Evolutionary conservation across 1,140 invertebrate species (phyloP).

Genomic region (Drosophila aff.): DNA sequence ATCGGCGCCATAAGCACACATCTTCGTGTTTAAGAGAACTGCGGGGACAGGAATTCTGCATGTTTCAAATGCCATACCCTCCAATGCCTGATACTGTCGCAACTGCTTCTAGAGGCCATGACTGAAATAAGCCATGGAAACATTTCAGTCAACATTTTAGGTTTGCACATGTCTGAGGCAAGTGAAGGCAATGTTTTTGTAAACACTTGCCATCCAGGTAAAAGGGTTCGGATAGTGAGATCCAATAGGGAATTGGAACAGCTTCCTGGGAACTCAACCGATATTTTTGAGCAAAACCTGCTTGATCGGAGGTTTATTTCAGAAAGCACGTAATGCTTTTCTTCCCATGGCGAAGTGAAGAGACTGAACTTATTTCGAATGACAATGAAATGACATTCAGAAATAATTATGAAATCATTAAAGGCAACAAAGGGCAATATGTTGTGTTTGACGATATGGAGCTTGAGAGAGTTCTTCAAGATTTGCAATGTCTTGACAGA

Average conservation of each 20-base stretch:
- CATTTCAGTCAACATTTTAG: background rate
- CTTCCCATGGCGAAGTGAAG: background rate
- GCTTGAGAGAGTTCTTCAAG: background rate
- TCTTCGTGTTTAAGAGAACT: too few species aligned
- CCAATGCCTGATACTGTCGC: background rate
- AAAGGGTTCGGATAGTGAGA: background rate
- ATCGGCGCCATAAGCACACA: too few species aligned
- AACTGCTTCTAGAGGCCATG: background rate
- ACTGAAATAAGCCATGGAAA: background rate
- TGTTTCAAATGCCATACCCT: too few species aligned
- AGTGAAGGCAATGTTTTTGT: background rate
- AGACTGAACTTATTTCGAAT: background rate
- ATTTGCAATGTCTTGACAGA: background rate
- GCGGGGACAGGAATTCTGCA: too few species aligned
- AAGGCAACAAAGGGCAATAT: background rate
- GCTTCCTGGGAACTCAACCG: background rate
- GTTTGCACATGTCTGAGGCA: background rate
- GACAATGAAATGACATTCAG: background rate
- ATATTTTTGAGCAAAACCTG: background rate
- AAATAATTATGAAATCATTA: conserved; percentile 1
- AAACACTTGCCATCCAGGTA: background rate
- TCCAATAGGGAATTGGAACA: background rate
- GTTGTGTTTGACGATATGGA: conserved; percentile 11
- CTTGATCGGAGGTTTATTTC: conserved; percentile 7
- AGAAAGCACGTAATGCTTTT: background rate